A percentile compares a stretch with the other conserved stretches of the same genome.
phyloP scores from a whole-genome alignment of 2,113 vertebrate species.

The Grammomys surdaster region DNA sequence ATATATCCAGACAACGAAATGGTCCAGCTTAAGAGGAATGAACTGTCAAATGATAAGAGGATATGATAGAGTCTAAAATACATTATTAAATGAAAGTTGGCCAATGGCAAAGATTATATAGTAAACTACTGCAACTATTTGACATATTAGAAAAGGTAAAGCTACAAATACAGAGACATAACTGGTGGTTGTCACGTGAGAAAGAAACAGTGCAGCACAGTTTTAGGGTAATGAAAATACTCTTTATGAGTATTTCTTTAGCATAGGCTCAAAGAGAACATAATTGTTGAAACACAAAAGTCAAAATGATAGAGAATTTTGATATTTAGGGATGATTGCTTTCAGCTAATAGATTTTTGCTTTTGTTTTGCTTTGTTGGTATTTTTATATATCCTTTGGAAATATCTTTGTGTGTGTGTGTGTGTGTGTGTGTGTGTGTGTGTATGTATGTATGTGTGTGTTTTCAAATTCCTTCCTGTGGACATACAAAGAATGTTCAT shows the following conservation, averaged over 20 bases:
- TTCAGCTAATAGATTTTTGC: not conserved
- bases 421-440: not conserved
- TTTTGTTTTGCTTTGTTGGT: not conserved
- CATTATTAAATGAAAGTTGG: not conserved
- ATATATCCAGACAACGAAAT: not conserved
- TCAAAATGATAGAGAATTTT: conserved; percentile 9
- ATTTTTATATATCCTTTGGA: not conserved
- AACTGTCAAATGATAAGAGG: not conserved
- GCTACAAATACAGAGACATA: not conserved
- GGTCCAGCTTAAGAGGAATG: not conserved
- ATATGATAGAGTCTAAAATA: not conserved
- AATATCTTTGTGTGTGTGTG: not conserved
- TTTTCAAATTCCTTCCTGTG: conserved; percentile 29
- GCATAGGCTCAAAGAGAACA: not conserved
- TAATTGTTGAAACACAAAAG: not conserved
- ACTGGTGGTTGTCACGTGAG: not conserved
- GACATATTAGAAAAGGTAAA: not conserved
- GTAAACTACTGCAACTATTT: not conserved
- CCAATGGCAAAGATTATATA: not conserved
- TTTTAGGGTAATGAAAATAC: not conserved
- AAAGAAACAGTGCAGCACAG: not conserved
- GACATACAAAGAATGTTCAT: not conserved
- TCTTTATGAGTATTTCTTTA: not conserved
- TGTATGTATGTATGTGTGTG: not conserved
- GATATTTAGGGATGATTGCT: conserved; percentile 30